Evolutionary conservation across 2,888 invertebrate genomes (phyloP), one percentile per base, ranked within the genome.

Genomic region (Trachelus tabidus): DNA sequence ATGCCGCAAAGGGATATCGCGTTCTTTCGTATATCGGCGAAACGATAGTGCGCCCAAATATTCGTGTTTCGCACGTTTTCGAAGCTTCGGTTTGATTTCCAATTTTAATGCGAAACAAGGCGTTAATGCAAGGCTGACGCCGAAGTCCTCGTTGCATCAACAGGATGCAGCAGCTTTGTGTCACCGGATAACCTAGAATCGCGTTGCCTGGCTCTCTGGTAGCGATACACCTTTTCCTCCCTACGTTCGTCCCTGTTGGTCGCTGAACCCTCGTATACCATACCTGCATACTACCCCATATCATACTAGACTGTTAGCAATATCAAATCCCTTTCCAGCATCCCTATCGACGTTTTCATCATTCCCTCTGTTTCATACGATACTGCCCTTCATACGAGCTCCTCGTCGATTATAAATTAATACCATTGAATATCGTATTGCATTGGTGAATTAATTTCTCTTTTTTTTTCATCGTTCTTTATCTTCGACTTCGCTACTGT

Each of bases 161-260:
- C 69, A 77, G 79, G 76, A 75, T 37, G 86, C 85, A 87, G 84
- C 83, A 86, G 90, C 91, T 91, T 91, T 91, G 40, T 40, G 91
- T 91, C 90, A 91, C 88, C 90, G 88, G 90, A 91, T 91, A 91
- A 89, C 90, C 90, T 88, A 90, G 90, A 90, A 85, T 89, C 87
- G 87, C 86, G 83, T 87, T 89, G 85, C 86, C 85, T 40, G 40
- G 40, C 81, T 85, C 87, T 87, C 88, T 86, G 86, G 84, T 86
- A 85, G 83, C 88, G 87, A 88, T 87, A 87, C 86, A 87, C 80
- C 83, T 75, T 34, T 30, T 75, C 76, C 76, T 15, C 77, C 75
- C 78, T 76, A 79, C 69, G 69, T 68, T 75, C 73, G 79, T 40
- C 37, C 40, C 68, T 31, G 73, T 71, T 34, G 15, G 31, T 68